Conservation (phyloP, 2,797 vertebrate genomes). For the Coreius guichenoti region DNA sequence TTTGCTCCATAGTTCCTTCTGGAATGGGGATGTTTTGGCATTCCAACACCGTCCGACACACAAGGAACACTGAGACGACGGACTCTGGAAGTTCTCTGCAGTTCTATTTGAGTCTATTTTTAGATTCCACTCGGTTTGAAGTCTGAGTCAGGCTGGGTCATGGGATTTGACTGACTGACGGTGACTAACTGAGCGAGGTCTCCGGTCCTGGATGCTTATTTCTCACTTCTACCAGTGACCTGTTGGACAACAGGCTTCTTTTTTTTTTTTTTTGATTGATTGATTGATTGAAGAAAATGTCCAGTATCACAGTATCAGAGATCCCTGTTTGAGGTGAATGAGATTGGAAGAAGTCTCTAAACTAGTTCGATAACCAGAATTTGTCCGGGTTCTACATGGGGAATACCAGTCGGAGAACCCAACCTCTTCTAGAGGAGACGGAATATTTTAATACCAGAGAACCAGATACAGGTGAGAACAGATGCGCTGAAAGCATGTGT, state of each 20-base stretch:
- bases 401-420: conserved; percentile 76
- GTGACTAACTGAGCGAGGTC: conserved; percentile 44
- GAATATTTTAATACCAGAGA: conserved; percentile 71
- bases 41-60: neutral
- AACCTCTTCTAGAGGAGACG: conserved; percentile 71
- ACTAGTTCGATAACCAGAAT: neutral
- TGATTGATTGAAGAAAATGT: conserved; percentile 21
- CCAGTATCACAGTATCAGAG: neutral
- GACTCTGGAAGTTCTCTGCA: conserved; percentile 22
- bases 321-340: neutral
- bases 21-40: conserved; percentile 29
- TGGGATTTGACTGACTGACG: conserved; percentile 5
- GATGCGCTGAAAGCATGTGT: too few species aligned
- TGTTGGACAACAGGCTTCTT: neutral
- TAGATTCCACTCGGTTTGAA: conserved; percentile 24
- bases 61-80: neutral
- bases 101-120: conserved; percentile 43
- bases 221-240: neutral
- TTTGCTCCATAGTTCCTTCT: neutral
- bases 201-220: conserved; percentile 14
- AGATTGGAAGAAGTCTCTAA: neutral
- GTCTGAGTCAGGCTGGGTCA: conserved; percentile 53
- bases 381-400: conserved; percentile 70
- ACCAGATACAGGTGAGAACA: conserved; percentile 74
- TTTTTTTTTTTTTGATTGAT: neutral